Conservation (phyloP, 2,888 invertebrate genomes). For the Xylocampa areola region DNA sequence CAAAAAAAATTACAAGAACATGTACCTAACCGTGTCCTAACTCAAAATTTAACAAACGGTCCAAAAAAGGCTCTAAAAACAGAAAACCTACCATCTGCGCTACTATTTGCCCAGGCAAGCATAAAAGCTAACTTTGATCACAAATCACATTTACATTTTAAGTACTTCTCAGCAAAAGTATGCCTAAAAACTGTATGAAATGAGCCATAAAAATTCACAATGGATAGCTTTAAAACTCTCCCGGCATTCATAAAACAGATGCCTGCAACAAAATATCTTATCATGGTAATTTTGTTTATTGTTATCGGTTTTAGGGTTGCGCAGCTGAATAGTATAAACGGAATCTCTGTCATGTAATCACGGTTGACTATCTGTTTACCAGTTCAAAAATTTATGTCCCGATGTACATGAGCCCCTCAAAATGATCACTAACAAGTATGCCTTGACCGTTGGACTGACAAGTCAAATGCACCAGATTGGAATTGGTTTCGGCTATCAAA, state of each 20-base stretch:
- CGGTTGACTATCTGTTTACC: background rate
- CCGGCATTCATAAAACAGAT: conserved; percentile 61
- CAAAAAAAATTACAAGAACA: too few relatives aligned
- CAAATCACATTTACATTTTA: conserved; percentile 47
- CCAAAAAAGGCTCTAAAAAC: conserved; percentile 1
- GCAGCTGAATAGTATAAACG: conserved; percentile 5
- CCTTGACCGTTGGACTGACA: too few relatives aligned
- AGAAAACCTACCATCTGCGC: conserved; percentile 19
- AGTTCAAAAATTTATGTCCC: too few relatives aligned
- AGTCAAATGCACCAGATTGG: too few relatives aligned
- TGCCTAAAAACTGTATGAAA: conserved; percentile 42
- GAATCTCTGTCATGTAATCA: background rate
- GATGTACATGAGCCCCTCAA: too few relatives aligned
- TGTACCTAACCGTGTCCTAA: too few relatives aligned
- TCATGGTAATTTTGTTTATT: conserved; percentile 61
- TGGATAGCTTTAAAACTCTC: conserved; percentile 54
- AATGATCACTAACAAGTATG: too few relatives aligned
- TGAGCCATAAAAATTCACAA: conserved; percentile 63
- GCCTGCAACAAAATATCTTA: conserved; percentile 58
- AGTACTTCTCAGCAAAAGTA: conserved; percentile 29
- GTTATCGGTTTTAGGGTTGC: conserved; percentile 42
- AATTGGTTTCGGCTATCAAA: too few relatives aligned
- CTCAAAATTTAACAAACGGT: background rate
- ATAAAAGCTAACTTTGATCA: conserved; percentile 26
- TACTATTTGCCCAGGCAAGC: conserved; percentile 29